Evolutionary conservation across 2,888 invertebrate species (phyloP).

Genomic region (Idaea biselata): DNA sequence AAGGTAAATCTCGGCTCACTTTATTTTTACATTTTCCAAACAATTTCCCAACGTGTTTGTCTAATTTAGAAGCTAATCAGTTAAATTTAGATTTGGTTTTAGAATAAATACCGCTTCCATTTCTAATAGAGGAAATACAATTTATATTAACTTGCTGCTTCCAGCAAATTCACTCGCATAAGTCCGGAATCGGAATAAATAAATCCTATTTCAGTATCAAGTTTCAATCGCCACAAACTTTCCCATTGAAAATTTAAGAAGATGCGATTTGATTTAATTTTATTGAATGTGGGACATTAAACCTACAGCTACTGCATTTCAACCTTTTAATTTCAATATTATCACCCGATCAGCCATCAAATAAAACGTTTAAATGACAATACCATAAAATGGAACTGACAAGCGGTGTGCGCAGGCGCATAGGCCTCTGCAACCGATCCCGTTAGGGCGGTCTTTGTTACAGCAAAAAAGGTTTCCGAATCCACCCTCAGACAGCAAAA

Average conservation of each 20-base stretch:
- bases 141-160: not conserved
- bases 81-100: not conserved
- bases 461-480: slow-evolving; percentile 64
- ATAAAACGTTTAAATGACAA: slow-evolving; percentile 22
- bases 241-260: too few species aligned
- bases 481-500: slow-evolving; percentile 64
- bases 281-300: not conserved
- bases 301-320: not conserved
- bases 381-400: slow-evolving; percentile 31
- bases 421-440: slow-evolving; percentile 46
- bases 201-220: too few species aligned
- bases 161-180: too few species aligned
- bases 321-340: slow-evolving; percentile 1
- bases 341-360: slow-evolving; percentile 21
- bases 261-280: too few species aligned
- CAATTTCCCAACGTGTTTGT: not conserved
- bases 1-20: slow-evolving; percentile 46
- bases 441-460: slow-evolving; percentile 74
- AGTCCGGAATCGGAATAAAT: too few species aligned
- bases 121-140: not conserved
- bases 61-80: not conserved
- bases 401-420: slow-evolving; percentile 37
- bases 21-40: slow-evolving; percentile 42
- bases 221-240: too few species aligned
- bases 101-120: not conserved